Conservation (phyloP, 1,140 invertebrate species). For the Nephotettix cincticeps region DNA sequence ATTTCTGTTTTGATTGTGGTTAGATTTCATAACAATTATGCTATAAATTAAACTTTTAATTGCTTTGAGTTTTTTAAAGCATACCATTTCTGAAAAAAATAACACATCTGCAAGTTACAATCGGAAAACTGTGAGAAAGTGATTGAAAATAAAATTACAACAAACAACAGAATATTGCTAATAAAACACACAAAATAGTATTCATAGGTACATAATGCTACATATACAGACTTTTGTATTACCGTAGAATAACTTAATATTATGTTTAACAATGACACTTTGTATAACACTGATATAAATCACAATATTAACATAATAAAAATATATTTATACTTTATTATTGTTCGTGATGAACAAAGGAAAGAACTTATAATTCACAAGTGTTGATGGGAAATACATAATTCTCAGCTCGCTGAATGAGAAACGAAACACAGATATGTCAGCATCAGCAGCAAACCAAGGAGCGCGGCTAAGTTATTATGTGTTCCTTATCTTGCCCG, state of each 20-base stretch:
- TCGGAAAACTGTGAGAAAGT: too few relatives aligned
- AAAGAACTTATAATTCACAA: too few relatives aligned
- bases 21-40: too few relatives aligned
- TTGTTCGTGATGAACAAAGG: neutral
- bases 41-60: too few relatives aligned
- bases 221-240: neutral
- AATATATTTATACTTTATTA: conserved; percentile 13
- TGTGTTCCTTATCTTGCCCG: conserved; percentile 99
- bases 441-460: too few relatives aligned
- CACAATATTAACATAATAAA: conserved; percentile 12
- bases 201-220: neutral
- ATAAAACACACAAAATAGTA: neutral
- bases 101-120: too few relatives aligned
- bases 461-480: conserved; percentile 51
- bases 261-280: neutral
- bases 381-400: too few relatives aligned
- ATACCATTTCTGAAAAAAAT: too few relatives aligned
- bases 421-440: too few relatives aligned
- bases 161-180: neutral
- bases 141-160: neutral
- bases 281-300: conserved; percentile 12
- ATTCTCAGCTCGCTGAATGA: too few relatives aligned
- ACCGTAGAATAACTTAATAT: neutral
- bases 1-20: too few relatives aligned
- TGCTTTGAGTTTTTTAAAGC: too few relatives aligned